Conservation (phyloP, 2,888 invertebrate genomes). For the Tanaodytes sp. region DNA sequence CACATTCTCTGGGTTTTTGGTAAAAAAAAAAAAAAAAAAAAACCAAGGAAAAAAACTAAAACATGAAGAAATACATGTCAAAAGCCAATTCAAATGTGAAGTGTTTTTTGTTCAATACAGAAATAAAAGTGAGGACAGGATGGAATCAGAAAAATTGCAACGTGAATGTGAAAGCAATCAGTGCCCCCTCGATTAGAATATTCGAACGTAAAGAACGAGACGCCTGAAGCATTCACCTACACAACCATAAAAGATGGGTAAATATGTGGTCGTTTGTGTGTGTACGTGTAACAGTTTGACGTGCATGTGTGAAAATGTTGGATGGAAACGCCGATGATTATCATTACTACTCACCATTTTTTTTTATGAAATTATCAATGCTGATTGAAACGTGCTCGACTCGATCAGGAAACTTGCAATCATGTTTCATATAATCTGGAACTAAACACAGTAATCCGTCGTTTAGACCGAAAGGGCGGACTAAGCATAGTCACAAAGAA, state of each 20-base stretch:
- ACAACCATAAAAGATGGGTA: neutral
- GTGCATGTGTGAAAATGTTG: neutral
- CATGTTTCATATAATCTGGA: conserved; percentile 39
- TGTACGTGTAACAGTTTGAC: neutral
- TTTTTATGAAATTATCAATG: conserved; percentile 16
- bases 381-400: conserved; percentile 10
- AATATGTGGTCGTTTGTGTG: neutral
- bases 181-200: conserved; percentile 35
- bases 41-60: no score
- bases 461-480: conserved; percentile 17
- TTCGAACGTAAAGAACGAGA: conserved; percentile 32
- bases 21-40: no score
- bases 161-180: neutral
- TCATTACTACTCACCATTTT: conserved; percentile 43
- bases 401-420: conserved; percentile 5
- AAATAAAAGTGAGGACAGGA: no score
- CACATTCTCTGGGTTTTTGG: no score
- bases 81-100: no score
- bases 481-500: no score
- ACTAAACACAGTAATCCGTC: conserved; percentile 41
- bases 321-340: no score
- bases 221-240: conserved; percentile 29
- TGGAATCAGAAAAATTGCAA: no score
- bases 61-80: no score
- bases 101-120: no score